A percentile compares a stretch with the other conserved stretches of the same genome.
These are phyloP conservation scores for Tupaia chinensis DNA, from an alignment of 2,113 vertebrate genomes.

Conservation along the genomic window DNA sequence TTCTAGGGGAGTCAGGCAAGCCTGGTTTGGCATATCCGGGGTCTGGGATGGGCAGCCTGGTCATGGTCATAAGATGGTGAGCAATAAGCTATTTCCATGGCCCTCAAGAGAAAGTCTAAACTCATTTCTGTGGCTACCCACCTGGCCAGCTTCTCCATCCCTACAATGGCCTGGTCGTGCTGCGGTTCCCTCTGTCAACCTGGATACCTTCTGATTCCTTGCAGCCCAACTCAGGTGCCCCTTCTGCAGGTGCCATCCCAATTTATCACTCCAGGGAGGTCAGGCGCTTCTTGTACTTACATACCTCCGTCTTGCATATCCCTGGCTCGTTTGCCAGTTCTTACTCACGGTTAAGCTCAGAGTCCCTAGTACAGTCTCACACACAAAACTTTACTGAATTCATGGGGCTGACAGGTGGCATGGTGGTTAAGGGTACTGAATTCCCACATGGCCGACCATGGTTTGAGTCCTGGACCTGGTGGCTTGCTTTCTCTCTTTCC, in stretches of 20 bases:
- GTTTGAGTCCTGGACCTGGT: no score
- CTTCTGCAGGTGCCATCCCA: not conserved
- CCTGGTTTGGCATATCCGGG: not conserved
- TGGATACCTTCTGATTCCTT: not conserved
- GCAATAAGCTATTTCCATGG: rapidly evolving
- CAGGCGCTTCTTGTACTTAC: not conserved
- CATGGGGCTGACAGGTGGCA: no score
- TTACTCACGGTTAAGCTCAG: not conserved
- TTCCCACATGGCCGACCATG: no score
- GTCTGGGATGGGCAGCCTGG: not conserved
- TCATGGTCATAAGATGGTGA: no score
- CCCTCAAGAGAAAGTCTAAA: not conserved
- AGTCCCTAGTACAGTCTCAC: not conserved
- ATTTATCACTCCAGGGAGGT: not conserved
- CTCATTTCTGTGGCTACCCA: not conserved
- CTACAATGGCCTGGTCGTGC: not conserved
- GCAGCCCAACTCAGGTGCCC: not conserved
- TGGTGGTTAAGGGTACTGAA: no score
- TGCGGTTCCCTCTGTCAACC: not conserved
- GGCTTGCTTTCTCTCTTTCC: no score
- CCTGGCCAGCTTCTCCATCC: not conserved
- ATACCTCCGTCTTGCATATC: not conserved
- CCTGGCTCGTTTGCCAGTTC: not conserved
- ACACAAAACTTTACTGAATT: not conserved
- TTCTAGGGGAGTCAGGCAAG: not conserved